Evolutionary conservation across 2,888 invertebrate species (phyloP), one percentile per base, ranked within the genome.

Genomic region (Tenthredo distinguenda): DNA sequence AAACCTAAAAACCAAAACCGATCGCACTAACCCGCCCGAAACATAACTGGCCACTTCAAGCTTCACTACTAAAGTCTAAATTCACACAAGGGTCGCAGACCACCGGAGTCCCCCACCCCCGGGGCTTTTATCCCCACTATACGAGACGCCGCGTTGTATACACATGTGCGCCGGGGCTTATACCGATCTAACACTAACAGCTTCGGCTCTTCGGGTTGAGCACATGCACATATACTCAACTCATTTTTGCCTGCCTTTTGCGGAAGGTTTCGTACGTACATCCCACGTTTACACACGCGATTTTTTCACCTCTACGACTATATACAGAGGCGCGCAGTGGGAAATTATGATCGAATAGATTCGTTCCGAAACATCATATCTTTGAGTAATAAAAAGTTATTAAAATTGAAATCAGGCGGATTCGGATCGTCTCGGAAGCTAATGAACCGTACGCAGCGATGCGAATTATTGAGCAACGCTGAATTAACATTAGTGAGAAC

Each of bases 21-120:
- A 55, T 55, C 26, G 34, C 77, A 21, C 40, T 50, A 77, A 77
- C 47, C 77, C 6, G 50, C 77, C 77, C 55, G 62, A 31, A 43
- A 55, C 58, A 40, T 81, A 81, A 77, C 58, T 62, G 62, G 81
- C 81, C 81, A 40, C 62, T n/a, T 81, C 62, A n/a, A 62, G 62
- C 58, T 79, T 62, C 74, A 62, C 34, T 62, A 81, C 81, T 81
- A 62, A 62, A 34, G 10, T 81, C 81, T 81, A 81, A 81, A 81
- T 81, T 81, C 62, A 81, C 31, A 62, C 81, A 81, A 81, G 81
- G 81, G 81, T 81, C 50, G 81, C 34, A 62, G 62, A 81, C 37
- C 12, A 81, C 81, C 81, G 81, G n/a, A 12, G 40, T 43, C 72
- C 72, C 72, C 40, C 43, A 40, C 72, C 72, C 40, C 40, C 40